phyloP scores from a whole-genome alignment of 2,113 vertebrate genomes.

The Pterocles orientalis region DNA sequence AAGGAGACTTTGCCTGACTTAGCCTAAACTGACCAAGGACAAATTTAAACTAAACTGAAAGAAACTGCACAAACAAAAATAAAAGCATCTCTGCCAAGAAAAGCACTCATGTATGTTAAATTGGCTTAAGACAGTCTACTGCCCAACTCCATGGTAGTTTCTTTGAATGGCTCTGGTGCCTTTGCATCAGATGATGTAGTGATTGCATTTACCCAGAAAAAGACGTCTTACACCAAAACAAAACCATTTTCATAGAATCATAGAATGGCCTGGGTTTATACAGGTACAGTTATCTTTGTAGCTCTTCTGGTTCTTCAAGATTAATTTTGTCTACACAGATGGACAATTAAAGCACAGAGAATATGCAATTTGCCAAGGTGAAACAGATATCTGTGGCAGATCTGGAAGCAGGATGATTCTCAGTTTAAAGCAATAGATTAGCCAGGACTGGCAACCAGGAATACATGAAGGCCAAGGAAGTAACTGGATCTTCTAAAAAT shows the following conservation, averaged over 20 bases:
- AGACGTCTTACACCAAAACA: neutral
- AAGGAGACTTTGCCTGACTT: neutral
- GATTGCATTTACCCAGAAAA: neutral
- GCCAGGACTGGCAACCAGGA: neutral
- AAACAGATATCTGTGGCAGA: neutral
- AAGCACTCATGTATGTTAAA: neutral
- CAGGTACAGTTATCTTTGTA: neutral
- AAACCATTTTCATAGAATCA: neutral
- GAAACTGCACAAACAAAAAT: neutral
- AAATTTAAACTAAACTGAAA: neutral
- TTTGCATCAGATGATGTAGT: neutral
- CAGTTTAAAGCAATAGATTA: neutral
- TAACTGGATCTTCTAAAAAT: slow-evolving; percentile 33
- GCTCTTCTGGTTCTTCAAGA: neutral
- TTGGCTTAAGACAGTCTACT: neutral
- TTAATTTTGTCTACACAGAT: neutral
- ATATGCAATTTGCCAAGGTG: neutral
- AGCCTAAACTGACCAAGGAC: neutral
- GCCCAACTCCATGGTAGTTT: neutral
- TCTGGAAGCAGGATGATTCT: neutral
- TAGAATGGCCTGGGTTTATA: neutral
- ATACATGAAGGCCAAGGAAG: neutral
- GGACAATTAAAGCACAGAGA: neutral
- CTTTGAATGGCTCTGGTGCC: neutral
- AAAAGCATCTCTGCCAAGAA: neutral